A percentile compares a stretch with the other conserved stretches of the same genome.
Conservation (phyloP, 2,888 invertebrate genomes). For the Drosophila gaucha region DNA sequence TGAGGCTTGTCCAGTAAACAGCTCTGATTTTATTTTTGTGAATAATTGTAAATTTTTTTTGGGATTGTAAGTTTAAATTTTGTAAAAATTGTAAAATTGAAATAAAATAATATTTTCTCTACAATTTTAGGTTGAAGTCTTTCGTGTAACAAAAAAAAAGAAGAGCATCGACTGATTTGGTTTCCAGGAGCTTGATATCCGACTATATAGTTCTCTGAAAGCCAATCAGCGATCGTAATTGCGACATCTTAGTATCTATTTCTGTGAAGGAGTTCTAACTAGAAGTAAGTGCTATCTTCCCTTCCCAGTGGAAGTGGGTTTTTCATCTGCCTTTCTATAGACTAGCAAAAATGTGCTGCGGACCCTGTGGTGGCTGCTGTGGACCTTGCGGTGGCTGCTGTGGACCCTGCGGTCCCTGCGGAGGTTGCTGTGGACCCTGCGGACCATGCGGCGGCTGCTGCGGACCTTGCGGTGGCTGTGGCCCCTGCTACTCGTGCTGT, state of each 20-base stretch:
- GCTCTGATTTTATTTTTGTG: background rate
- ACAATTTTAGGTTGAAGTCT: background rate
- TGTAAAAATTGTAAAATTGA: too few relatives aligned
- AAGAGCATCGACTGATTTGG: background rate
- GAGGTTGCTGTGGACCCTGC: background rate
- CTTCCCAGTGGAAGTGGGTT: too few relatives aligned
- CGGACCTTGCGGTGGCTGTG: slow-evolving; percentile 3
- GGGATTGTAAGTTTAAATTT: background rate
- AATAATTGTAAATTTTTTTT: slow-evolving; percentile 1
- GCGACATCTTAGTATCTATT: background rate
- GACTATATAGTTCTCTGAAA: background rate
- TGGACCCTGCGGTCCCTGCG: background rate
- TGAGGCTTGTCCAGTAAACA: background rate
- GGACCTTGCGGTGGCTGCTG: background rate
- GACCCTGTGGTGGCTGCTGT: background rate
- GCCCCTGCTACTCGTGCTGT: slow-evolving; percentile 6
- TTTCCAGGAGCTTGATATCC: background rate
- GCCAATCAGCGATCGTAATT: background rate
- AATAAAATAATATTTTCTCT: too few relatives aligned
- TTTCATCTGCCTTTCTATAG: too few relatives aligned
- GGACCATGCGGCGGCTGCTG: background rate
- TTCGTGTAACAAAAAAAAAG: background rate
- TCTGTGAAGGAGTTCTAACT: slow-evolving; percentile 2
- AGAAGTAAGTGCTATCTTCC: background rate
- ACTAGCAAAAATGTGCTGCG: background rate